Conservation (phyloP, 2,797 vertebrate genomes). For the Eulemur rubriventer region DNA sequence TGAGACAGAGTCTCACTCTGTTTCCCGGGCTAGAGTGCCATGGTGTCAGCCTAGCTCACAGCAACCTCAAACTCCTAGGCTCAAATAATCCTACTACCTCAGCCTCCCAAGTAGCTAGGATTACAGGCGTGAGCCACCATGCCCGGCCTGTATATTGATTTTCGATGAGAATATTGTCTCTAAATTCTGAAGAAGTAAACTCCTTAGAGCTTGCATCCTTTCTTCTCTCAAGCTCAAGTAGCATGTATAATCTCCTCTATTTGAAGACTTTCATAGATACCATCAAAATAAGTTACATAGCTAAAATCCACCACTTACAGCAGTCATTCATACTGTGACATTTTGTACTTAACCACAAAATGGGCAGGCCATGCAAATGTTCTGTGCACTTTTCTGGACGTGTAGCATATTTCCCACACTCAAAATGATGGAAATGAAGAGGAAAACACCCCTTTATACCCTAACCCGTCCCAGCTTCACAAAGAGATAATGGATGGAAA, state of each 20-base stretch:
- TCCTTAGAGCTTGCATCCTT: not conserved
- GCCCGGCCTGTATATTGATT: not conserved
- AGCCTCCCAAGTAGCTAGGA: too few relatives aligned
- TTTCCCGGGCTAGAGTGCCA: too few relatives aligned
- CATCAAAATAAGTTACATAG: not conserved
- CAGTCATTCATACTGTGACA: not conserved
- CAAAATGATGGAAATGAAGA: not conserved
- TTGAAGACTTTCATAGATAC: slow-evolving; percentile 4
- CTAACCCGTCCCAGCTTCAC: not conserved
- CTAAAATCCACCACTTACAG: not conserved
- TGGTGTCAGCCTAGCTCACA: too few relatives aligned
- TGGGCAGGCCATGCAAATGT: not conserved
- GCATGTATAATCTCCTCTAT: not conserved
- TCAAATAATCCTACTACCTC: too few relatives aligned
- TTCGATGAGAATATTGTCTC: not conserved
- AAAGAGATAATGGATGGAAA: slow-evolving; percentile 13
- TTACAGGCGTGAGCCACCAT: too few relatives aligned
- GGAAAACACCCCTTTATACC: not conserved
- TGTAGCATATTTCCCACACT: not conserved
- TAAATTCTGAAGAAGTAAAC: slow-evolving; percentile 20
- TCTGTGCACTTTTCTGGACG: not conserved
- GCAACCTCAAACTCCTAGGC: too few relatives aligned
- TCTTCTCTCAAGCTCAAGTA: not conserved
- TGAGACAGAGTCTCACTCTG: too few relatives aligned
- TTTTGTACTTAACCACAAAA: slow-evolving; percentile 15